Evolutionary conservation across 2,797 vertebrate genomes (phyloP).

Genomic region (Rhinophrynus dorsalis): DNA sequence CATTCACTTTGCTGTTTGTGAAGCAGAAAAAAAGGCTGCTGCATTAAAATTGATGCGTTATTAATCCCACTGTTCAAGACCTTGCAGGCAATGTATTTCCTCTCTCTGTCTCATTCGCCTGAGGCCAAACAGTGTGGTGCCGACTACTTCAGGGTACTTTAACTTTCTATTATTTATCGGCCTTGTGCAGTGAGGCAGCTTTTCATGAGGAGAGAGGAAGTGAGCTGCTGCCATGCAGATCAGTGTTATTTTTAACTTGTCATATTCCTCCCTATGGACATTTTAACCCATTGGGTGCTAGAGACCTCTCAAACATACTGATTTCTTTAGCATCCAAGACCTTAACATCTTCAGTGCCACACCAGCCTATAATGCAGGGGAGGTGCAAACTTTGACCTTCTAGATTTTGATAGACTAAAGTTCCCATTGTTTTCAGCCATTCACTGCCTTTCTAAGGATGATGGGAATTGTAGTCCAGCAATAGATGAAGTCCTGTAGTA

Average conservation of each 20-base stretch:
- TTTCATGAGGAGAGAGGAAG: conserved; percentile 39
- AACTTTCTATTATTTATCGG: conserved; percentile 61
- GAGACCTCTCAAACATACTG: too few relatives aligned
- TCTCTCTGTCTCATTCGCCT: conserved; percentile 44
- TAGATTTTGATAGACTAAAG: too few relatives aligned
- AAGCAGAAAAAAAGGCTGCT: conserved; percentile 64
- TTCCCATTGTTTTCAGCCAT: too few relatives aligned
- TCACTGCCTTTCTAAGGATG: too few relatives aligned
- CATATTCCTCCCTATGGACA: conserved; percentile 15
- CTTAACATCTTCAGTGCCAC: not conserved
- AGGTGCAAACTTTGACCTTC: too few relatives aligned
- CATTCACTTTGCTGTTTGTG: conserved; percentile 80
- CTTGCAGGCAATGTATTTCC: conserved; percentile 51
- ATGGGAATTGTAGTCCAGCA: too few relatives aligned
- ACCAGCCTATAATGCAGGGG: not conserved
- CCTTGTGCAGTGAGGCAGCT: not conserved
- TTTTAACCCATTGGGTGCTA: too few relatives aligned
- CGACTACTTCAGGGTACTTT: conserved; percentile 49
- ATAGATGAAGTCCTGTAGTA: too few relatives aligned
- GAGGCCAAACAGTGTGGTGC: conserved; percentile 51
- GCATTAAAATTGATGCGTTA: conserved; percentile 75
- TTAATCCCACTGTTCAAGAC: conserved; percentile 67
- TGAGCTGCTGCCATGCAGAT: conserved; percentile 1
- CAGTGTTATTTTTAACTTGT: not conserved
- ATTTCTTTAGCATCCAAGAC: too few relatives aligned